Evolutionary conservation across 2,797 vertebrate genomes (phyloP).

Genomic region (Natrix natrix): DNA sequence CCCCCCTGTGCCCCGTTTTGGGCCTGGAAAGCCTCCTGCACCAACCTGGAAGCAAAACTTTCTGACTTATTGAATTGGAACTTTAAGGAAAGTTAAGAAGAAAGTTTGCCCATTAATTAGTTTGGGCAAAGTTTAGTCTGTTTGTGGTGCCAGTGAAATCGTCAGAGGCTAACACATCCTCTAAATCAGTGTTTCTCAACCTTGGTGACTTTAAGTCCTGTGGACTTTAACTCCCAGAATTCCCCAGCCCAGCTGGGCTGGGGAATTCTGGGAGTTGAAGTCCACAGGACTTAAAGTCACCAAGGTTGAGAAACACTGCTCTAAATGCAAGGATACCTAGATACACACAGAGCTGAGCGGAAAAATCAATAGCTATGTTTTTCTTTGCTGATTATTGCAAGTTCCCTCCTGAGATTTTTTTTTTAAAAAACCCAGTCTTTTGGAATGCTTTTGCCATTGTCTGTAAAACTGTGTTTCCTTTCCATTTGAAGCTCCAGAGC

Average conservation of each 20-base stretch:
- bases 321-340: background rate
- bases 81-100: too few relatives aligned
- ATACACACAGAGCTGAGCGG: background rate
- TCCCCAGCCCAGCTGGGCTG: too few relatives aligned
- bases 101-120: background rate
- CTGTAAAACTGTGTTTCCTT: conserved; percentile 6
- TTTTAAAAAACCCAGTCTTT: background rate
- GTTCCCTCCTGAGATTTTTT: background rate
- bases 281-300: too few relatives aligned
- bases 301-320: background rate
- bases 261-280: too few relatives aligned
- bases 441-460: background rate
- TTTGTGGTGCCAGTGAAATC: background rate
- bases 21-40: too few relatives aligned
- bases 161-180: background rate
- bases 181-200: background rate
- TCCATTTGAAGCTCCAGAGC: conserved; percentile 82
- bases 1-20: too few relatives aligned
- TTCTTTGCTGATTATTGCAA: background rate
- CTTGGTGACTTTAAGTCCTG: too few relatives aligned
- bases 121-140: background rate
- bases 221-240: too few relatives aligned
- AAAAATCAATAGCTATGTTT: background rate
- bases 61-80: too few relatives aligned
- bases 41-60: too few relatives aligned